Evolutionary conservation across 2,113 vertebrate genomes (phyloP).

Genomic region (Phainopepla nitens): DNA sequence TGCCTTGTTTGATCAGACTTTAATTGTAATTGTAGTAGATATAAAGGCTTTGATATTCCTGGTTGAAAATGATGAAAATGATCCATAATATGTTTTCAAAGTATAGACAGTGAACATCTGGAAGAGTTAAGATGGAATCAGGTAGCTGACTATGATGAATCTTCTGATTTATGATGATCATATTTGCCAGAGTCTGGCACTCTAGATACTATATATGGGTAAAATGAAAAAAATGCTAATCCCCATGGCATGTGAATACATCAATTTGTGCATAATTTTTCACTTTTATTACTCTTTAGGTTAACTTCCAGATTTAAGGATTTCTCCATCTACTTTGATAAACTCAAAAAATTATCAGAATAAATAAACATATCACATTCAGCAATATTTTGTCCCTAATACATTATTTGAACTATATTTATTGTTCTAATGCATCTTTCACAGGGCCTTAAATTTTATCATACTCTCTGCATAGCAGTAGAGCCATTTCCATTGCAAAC

Average conservation of each 20-base stretch:
- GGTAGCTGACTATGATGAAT: constrained; percentile 17
- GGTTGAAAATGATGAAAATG: not conserved
- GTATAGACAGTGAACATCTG: constrained; percentile 4
- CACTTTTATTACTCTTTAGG: constrained; percentile 57
- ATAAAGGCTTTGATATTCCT: not conserved
- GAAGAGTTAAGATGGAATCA: constrained; percentile 35
- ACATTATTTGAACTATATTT: constrained; percentile 49
- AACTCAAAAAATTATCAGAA: constrained; percentile 47
- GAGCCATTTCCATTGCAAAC: constrained; percentile 70
- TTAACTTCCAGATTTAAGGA: constrained; percentile 61
- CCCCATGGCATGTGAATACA: not conserved
- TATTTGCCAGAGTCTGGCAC: constrained; percentile 22
- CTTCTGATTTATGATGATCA: constrained; percentile 47
- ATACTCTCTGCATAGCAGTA: constrained; percentile 44
- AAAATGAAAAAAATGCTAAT: constrained; percentile 39
- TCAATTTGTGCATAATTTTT: constrained; percentile 42
- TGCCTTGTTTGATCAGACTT: not conserved
- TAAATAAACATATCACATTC: constrained; percentile 56
- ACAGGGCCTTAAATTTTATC: constrained; percentile 68
- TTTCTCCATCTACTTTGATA: constrained; percentile 29
- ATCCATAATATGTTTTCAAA: constrained; percentile 29
- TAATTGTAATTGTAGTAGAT: not conserved
- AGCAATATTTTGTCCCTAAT: constrained; percentile 37
- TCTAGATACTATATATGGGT: not conserved
- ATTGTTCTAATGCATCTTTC: constrained; percentile 62